These are phyloP conservation scores for Pipistrellus pygmaeus DNA, from an alignment of 2,797 vertebrate genomes.

Conservation along the genomic window DNA sequence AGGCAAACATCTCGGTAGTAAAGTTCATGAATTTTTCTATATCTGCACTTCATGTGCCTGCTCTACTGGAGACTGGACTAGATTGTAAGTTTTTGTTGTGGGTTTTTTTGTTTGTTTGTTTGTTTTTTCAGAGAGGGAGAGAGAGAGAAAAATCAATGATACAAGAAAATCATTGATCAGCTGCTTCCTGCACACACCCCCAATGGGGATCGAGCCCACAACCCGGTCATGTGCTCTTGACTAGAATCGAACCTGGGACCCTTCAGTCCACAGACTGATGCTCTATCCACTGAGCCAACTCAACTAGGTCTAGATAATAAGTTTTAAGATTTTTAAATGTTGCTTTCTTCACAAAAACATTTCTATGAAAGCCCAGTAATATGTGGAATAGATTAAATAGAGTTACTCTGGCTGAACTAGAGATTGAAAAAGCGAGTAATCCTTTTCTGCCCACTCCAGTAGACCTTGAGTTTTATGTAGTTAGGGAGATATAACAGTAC, in stretches of 20 bases:
- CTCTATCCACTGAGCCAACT: too few relatives aligned
- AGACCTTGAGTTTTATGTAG: slow-evolving; percentile 7
- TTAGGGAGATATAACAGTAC: background rate
- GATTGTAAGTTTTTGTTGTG: background rate
- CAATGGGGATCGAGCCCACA: too few relatives aligned
- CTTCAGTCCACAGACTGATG: too few relatives aligned
- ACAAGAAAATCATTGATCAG: too few relatives aligned
- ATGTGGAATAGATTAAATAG: background rate
- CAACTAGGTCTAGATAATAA: background rate
- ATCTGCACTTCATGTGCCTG: background rate
- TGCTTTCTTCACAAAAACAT: slow-evolving; percentile 9
- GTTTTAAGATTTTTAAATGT: slow-evolving; percentile 22
- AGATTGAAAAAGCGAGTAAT: background rate
- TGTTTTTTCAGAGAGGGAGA: too few relatives aligned
- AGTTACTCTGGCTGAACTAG: slow-evolving; percentile 11
- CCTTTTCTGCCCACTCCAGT: background rate
- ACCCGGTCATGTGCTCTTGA: too few relatives aligned
- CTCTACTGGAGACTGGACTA: background rate
- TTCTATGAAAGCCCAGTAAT: background rate
- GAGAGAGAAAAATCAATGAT: too few relatives aligned
- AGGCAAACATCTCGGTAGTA: background rate
- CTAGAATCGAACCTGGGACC: too few relatives aligned
- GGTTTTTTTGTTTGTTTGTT: too few relatives aligned
- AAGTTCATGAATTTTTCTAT: slow-evolving; percentile 32
- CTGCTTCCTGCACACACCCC: too few relatives aligned